A percentile compares a stretch with the other conserved stretches of the same genome.
phyloP scores from a whole-genome alignment of 2,888 invertebrate species.

The Hypselothyrea guttata region DNA sequence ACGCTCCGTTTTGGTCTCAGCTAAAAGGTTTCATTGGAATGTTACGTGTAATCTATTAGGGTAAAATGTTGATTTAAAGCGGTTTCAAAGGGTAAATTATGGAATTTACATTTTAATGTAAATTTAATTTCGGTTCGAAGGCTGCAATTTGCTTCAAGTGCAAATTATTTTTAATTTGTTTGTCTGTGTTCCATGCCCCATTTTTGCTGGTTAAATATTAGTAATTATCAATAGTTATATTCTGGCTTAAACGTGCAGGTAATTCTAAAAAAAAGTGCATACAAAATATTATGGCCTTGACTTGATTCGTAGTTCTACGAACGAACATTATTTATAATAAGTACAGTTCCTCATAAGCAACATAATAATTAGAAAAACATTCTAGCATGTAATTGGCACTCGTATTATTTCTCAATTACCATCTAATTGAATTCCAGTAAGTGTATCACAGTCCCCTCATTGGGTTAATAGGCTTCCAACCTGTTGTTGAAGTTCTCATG shows the following conservation, averaged over 20 bases:
- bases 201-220: no score
- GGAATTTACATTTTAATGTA: no score
- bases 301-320: no score
- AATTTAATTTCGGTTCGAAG: not conserved
- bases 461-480: slow-evolving; percentile 6
- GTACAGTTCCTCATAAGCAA: not conserved
- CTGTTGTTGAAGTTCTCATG: slow-evolving; percentile 14
- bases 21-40: slow-evolving; percentile 5
- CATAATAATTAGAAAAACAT: slow-evolving; percentile 10
- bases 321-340: not conserved
- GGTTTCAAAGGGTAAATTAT: not conserved
- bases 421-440: slow-evolving; percentile 6
- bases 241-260: no score
- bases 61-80: slow-evolving; percentile 21
- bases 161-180: not conserved
- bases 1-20: slow-evolving; percentile 17
- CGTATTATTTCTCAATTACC: slow-evolving; percentile 4
- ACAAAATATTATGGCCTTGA: no score
- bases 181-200: not conserved
- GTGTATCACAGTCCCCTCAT: not conserved
- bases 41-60: slow-evolving; percentile 10
- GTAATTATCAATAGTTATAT: no score
- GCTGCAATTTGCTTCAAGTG: slow-evolving; percentile 3
- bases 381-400: no score
- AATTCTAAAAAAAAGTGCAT: no score